phyloP scores from a whole-genome alignment of 1,140 invertebrate genomes.

The Agraylea sexmaculata region DNA sequence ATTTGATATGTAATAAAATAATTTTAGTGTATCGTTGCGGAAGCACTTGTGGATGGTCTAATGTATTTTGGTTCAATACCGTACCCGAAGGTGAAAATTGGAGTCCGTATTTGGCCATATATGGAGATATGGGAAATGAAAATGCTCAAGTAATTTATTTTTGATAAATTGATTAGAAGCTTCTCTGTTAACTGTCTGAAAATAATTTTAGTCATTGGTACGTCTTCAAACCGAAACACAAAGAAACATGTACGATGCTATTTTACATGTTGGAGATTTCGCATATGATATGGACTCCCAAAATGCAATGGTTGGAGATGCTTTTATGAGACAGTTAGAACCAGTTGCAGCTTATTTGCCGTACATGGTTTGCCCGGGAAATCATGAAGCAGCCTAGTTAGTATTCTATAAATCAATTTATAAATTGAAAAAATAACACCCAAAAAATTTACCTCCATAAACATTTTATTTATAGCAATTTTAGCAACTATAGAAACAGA shows the following conservation, averaged over 20 bases:
- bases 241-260: conserved; percentile 68
- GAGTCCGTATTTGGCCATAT: conserved; percentile 72
- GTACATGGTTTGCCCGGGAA: conserved; percentile 87
- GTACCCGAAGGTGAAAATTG: conserved; percentile 51
- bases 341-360: conserved; percentile 75
- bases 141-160: conserved; percentile 54
- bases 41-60: conserved; percentile 67
- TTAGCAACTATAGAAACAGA: conserved; percentile 70
- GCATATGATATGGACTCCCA: conserved; percentile 88
- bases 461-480: conserved; percentile 57
- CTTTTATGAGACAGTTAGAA: conserved; percentile 85
- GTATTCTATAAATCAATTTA: conserved; percentile 25
- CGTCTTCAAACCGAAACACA: conserved; percentile 72
- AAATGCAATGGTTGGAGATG: conserved; percentile 68
- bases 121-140: conserved; percentile 83
- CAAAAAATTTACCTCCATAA: not conserved
- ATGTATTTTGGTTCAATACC: conserved; percentile 63
- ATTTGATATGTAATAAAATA: too few species aligned
- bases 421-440: not conserved
- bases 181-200: too few species aligned
- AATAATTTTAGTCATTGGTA: conserved; percentile 50
- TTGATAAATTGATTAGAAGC: too few species aligned
- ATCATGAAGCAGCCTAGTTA: conserved; percentile 80
- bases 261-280: conserved; percentile 91
- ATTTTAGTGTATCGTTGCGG: conserved; percentile 70